Evolutionary conservation across 2,113 vertebrate species (phyloP), one percentile per base, ranked within the genome.

Genomic region (Seriola dumerili): DNA sequence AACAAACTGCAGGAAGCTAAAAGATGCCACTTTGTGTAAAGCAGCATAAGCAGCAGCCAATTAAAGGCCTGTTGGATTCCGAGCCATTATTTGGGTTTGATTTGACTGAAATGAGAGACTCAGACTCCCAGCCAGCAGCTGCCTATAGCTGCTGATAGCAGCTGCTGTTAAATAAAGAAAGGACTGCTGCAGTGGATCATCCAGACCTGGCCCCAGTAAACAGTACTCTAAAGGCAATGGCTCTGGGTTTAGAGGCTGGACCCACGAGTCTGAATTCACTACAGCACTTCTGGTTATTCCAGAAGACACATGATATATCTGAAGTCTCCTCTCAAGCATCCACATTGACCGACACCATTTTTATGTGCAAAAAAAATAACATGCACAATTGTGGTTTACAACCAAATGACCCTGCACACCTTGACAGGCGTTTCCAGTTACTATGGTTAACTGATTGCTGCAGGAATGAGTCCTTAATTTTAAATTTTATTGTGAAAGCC

Each of bases 41-140:
- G 52, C 73, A n/a, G 25, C 14, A 57, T n/a, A 59, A 54, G 29
- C 54, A 50, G n/a, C 52, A 66, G 48, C 54, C 67, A 68, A 63
- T 69, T 72, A 72, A 58, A 68, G 40, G 48, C 32, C 23, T 13
- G 48, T 69, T 76, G 64, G 61, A 79, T 63, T 75, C 61, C 10
- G 54, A 76, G 67, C 55, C 55, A 65, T 76, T 76, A 29, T 80
- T 48, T 73, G 63, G 48, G 67, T 70, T 80, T 70, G 76, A 82
- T 79, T 79, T 63, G 67, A 79, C 68, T 85, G 63, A 76, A 59
- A 54, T 58, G 72, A 57, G 61, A 29, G 29, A 29, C 12, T 65
- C 62, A 72, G 66, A 74, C 48, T 52, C 34, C 57, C 50, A 17
- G 76, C 67, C 83, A 76, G 76, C 72, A 68, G 79, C 75, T 79